These are phyloP conservation scores for Protobothrops mucrosquamatus DNA, from an alignment of 2,113 vertebrate genomes.

Conservation along the genomic window DNA sequence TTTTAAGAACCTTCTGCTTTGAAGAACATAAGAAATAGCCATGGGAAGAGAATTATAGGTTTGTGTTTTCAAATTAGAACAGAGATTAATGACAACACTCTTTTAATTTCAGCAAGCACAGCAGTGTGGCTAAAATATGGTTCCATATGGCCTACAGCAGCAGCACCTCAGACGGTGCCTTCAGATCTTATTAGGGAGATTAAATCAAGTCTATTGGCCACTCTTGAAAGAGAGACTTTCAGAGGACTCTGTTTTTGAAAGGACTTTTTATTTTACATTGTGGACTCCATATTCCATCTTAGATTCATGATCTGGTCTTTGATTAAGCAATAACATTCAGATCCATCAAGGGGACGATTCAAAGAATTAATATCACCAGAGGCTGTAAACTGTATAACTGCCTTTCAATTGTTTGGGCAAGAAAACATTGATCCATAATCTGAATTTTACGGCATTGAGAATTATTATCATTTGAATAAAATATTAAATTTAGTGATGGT, in stretches of 20 bases:
- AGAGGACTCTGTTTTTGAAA: not conserved
- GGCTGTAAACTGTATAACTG: not conserved
- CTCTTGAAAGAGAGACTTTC: not conserved
- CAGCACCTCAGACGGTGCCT: not conserved
- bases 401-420: not conserved
- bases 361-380: not conserved
- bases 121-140: not conserved
- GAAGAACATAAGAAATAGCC: not conserved
- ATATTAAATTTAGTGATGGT: not conserved
- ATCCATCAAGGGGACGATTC: not conserved
- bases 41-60: accelerated
- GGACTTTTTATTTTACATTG: not conserved
- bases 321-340: not conserved
- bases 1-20: not conserved
- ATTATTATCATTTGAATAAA: not conserved
- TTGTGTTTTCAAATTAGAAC: accelerated
- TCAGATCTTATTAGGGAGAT: not conserved
- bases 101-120: accelerated
- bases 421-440: no score
- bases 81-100: not conserved
- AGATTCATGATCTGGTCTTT: not conserved
- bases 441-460: not conserved
- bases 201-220: not conserved
- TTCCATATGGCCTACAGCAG: accelerated
- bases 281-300: not conserved